Base-by-base conservation (phyloP, 2,888 invertebrate genomes). In the Halictus ligatus region DNA sequence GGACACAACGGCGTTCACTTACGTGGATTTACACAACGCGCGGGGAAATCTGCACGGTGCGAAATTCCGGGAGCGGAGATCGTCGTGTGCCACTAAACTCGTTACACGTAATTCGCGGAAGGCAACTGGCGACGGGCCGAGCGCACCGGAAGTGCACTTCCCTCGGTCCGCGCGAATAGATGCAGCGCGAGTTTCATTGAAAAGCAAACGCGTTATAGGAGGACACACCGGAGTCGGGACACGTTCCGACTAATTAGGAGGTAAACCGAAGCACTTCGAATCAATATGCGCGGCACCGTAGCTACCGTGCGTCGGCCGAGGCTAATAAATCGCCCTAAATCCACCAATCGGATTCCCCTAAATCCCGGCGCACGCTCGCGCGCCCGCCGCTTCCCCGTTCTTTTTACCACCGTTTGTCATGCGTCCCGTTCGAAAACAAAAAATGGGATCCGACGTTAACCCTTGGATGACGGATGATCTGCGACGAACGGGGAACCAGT, bases 251-350 rank as follows among this genome's bases (percentile, higher is more conserved):
- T 89, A 90, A 90, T 91, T 90, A 89, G 87, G 48, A 82, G 78
- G 83, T 75, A 78, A 82, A 78, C 80, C 75, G 74, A 80, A 85
- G 76, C 84, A 83, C 64, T 81, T 76, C 83, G 81, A 87, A 91
- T 91, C 89, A 90, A 90, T 91, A 91, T 91, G 90, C 89, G 87
- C 84, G 87, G 87, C 83, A 58, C 80, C 85, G 43, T 48, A 43
- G 60, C 83, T 80, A 58, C 75, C n/a, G 64, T 40, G 67, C 60
- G 46, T 50, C 43, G 81, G 25, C 60, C 54, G 54, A 18, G 75
- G n/a, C 75, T 82, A 72, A 82, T 85, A 85, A 78, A 85, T 82
- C 69, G 84, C 13, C 40, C 78, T 29, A 72, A 82, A 82, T 72
- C 71, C 72, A 71, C 58, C 75, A 46, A 29, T n/a, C 71, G 75